Base-by-base conservation (phyloP, 2,888 invertebrate species). In the Mythimna lalbum region DNA sequence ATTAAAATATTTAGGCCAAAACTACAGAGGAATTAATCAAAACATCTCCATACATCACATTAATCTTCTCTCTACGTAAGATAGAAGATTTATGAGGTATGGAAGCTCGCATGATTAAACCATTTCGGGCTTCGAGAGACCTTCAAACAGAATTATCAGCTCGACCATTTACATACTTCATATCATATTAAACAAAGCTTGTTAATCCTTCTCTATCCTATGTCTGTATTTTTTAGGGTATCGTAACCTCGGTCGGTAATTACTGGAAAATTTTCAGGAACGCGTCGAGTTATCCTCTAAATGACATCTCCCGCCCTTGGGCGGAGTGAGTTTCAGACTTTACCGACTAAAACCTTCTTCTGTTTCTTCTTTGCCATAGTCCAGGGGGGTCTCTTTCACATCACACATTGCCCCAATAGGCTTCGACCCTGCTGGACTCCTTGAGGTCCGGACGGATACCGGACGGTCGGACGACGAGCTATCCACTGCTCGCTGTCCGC, bases 91-190 rank as follows among this genome's bases (percentile, higher is more conserved):
- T 82, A 76, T 78, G 72, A 82, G 56, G 47, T 23, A 36, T 61
- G 19, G 27, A 21, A 67, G 59, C 57, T 55, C 59, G 67, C 70
- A 64, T 80, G 79, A 85, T 82, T 84, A 85, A 85, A 80, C 70
- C 73, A 17, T 69, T 70, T 63, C 43, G 19, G 50, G 53, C 10
- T 67, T 36, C 23, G 23, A 33, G 36, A 3, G 61, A 33, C 73
- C 69, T 73, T 69, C 52, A n/a, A 39, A 43, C 23, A 50, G 56
- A 75, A 73, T 74, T 79, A 76, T 68, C 56, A 60, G n/a, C 68
- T 57, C 53, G 57, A 73, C 64, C 61, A 79, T 80, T 78, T 71
- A 69, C 77, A 77, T 79, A 74, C 69, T 74, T 73, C 69, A 81
- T 78, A 78, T 60, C 33, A 43, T 49, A 60, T 70, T 63, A 70